Evolutionary conservation across 2,888 invertebrate genomes (phyloP), one percentile per base, ranked within the genome.

Genomic region (Drosophila eohydei): DNA sequence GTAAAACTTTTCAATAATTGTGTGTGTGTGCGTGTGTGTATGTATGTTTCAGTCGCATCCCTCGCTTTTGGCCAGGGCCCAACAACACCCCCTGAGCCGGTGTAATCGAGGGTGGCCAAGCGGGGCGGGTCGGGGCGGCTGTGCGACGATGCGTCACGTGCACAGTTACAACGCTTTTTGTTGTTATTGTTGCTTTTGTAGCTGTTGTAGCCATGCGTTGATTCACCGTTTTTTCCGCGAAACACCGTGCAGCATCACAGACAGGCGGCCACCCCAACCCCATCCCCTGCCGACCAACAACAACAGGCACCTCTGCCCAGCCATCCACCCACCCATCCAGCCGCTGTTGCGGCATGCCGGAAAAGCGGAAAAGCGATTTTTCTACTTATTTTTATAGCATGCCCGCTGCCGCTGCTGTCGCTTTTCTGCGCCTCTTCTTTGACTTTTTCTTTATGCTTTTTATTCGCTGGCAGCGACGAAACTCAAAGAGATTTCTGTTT

Each of bases 191-290:
- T 61, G 71, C 54, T 50, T 58, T 64, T 83, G 71, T 67, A 76
- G 76, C 62, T 70, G 70, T 71, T 78, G 71, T 71, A 66, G 63
- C 68, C 65, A 48, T 72, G 73, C 64, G 89, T 87, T 87, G 84
- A 85, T 83, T 85, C 85, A 85, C 84, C 51, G 73, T 70, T 89
- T 88, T 88, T 85, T 89, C 87, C 85, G 89, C 89, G 87, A 87
- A 85, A 75, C 74, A 66, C 61, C 81, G 70, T 60, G 63, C 82
- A 78, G 83, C 78, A 83, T 77, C 83, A 32, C 67, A 61, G 66
- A 62, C 73, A 78, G 64, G 43, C 68, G 59, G 38, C 46, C 52
- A 55, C 46, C 59, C 28, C 50, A 43, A n/a, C 54, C 30, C 48
- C 44, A 14, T 14, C 36, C 34, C 32, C 34, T 48, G 4, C 12